Conservation (phyloP, 2,113 vertebrate species). For the Tamias sibiricus region DNA sequence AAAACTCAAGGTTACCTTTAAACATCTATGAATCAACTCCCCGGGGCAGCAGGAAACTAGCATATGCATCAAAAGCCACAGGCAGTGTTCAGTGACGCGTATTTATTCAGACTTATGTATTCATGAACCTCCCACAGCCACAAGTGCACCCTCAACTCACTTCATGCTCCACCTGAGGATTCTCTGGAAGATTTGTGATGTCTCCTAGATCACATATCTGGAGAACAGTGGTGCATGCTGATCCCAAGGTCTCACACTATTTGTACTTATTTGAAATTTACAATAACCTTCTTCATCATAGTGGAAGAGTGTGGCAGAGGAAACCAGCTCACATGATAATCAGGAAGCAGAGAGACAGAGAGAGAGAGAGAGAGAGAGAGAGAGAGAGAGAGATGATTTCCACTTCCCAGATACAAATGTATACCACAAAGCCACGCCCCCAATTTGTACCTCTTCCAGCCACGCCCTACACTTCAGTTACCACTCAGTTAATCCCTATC, state of each 20-base stretch:
- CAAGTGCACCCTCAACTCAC: fast-evolving
- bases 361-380: too few species aligned
- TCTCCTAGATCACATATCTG: neutral
- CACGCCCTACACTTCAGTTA: too few species aligned
- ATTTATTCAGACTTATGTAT: neutral
- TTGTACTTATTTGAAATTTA: neutral
- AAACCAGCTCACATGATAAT: too few species aligned
- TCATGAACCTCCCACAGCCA: neutral
- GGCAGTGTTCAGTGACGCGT: neutral
- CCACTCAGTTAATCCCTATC: too few species aligned
- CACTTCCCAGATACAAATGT: too few species aligned
- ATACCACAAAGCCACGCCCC: too few species aligned
- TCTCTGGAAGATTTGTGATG: neutral
- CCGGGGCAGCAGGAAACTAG: neutral
- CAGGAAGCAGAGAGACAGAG: too few species aligned
- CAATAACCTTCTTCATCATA: neutral
- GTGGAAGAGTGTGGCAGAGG: too few species aligned
- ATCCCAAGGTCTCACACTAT: neutral
- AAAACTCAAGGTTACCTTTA: neutral
- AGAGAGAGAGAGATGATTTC: too few species aligned
- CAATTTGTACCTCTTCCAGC: too few species aligned
- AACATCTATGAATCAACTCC: neutral
- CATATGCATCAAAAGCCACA: neutral
- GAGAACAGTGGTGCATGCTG: neutral
- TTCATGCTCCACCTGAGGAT: neutral